Evolutionary conservation across 2,113 vertebrate species (phyloP), one percentile per base, ranked within the genome.

Genomic region (Amia ocellicauda): DNA sequence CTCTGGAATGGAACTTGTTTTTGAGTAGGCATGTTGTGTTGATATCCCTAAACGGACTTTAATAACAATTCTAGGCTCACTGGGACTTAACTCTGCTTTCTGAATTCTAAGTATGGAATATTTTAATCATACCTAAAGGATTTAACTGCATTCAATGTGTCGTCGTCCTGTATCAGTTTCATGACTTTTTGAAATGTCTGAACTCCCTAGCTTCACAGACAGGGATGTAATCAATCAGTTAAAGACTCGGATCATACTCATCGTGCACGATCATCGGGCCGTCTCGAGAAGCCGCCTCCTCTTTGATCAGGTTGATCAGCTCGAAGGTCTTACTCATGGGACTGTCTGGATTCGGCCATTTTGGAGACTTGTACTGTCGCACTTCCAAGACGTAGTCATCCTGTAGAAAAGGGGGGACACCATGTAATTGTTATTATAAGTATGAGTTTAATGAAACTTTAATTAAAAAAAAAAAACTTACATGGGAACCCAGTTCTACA

Each of bases 311-410:
- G 71, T 78, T 87, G 69, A 96, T 81, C 56, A 99, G 85, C 84
- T 98, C 93, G 67, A 98, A 97, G 27, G 91, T 95, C 84, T 89
- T 94, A 75, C 94, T 97, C 70, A 98, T 91, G 47, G 93, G 91
- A 63, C 93, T 89, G 78, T 99, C 94, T 4, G 95, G 96, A 83
- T 98, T 95, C 47, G 95, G 96, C 97, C 97, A 99, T 69, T 80
- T 90, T 49, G 94, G 91, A 67, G 89, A 85, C 27, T 88, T 88
- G 78, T 93, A 98, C 76, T 94, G 95, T 60, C 88, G 92, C 71
- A 99, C 93, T 85, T 98, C 94, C 71, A 97, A 86, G 52, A 95
- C 87, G 3, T 89, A 97, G 76, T 99, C 96, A 76, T 99, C 95
- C 97, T 99, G 72, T 47, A 0, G 17, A 54, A 51, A 8, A 51